Evolutionary conservation across 2,888 invertebrate species (phyloP).

Genomic region (Chrysina gloriosa): DNA sequence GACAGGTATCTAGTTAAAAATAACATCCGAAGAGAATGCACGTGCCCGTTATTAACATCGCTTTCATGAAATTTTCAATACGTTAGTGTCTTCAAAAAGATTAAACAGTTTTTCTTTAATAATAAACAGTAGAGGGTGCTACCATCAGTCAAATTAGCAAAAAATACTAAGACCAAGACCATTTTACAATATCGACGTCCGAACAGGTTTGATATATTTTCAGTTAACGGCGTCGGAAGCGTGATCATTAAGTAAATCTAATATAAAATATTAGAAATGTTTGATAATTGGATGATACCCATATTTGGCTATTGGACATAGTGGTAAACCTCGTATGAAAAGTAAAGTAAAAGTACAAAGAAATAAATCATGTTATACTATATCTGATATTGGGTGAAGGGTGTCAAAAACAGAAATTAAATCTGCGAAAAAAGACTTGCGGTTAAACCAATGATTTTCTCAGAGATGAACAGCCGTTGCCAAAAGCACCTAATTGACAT

Average conservation of each 20-base stretch:
- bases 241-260: not conserved
- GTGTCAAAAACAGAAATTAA: too few relatives aligned
- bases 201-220: not conserved
- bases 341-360: slow-evolving; percentile 41
- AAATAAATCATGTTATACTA: slow-evolving; percentile 39
- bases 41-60: too few relatives aligned
- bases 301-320: slow-evolving; percentile 42
- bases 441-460: slow-evolving; percentile 11
- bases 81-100: too few relatives aligned
- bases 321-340: slow-evolving; percentile 39
- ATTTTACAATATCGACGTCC: not conserved
- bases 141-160: too few relatives aligned
- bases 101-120: too few relatives aligned
- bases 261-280: not conserved
- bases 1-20: too few relatives aligned
- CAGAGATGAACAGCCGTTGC: slow-evolving; percentile 46
- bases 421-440: slow-evolving; percentile 33
- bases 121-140: too few relatives aligned
- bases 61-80: too few relatives aligned
- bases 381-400: slow-evolving; percentile 36
- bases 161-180: too few relatives aligned
- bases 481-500: slow-evolving; percentile 59
- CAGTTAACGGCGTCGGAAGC: not conserved
- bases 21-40: too few relatives aligned
- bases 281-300: slow-evolving; percentile 33